Conservation (phyloP, 2,888 invertebrate genomes). For the Luffia ferchaultella region DNA sequence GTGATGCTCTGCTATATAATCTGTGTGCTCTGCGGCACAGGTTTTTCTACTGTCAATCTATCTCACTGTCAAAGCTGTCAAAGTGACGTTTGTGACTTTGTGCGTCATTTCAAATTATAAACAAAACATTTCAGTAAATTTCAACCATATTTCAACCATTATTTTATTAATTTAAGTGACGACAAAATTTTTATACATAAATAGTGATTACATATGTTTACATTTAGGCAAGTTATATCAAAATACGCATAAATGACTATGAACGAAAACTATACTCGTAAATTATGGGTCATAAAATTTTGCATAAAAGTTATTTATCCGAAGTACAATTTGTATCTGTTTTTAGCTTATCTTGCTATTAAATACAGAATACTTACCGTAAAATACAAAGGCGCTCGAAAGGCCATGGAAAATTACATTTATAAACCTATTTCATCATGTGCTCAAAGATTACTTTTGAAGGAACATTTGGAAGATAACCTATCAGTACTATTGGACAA, state of each 20-base stretch:
- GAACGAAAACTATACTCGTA: slow-evolving; percentile 33
- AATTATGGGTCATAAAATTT: slow-evolving; percentile 55
- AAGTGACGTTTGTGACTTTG: no score
- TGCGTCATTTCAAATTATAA: no score
- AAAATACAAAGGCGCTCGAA: slow-evolving; percentile 20
- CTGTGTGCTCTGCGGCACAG: no score
- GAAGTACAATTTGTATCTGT: slow-evolving; percentile 48
- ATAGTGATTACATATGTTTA: no score
- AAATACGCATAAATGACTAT: slow-evolving; percentile 26
- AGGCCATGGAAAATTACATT: slow-evolving; percentile 31
- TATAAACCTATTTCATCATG: slow-evolving; percentile 34
- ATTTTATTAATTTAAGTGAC: no score
- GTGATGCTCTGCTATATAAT: no score
- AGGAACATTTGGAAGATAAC: slow-evolving; percentile 32
- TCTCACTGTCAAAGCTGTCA: no score
- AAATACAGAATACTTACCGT: slow-evolving; percentile 40
- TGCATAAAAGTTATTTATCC: slow-evolving; percentile 54
- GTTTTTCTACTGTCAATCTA: no score
- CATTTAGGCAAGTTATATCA: not conserved
- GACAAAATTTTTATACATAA: no score
- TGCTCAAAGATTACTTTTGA: slow-evolving; percentile 26
- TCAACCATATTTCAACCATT: no score
- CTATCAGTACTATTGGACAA: slow-evolving; percentile 35
- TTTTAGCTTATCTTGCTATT: slow-evolving; percentile 48
- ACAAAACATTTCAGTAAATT: no score